Percentiles rank a stretch among this genome's conserved stretches.
Conservation (phyloP, 2,888 invertebrate species). For the Lycaena phlaeas region DNA sequence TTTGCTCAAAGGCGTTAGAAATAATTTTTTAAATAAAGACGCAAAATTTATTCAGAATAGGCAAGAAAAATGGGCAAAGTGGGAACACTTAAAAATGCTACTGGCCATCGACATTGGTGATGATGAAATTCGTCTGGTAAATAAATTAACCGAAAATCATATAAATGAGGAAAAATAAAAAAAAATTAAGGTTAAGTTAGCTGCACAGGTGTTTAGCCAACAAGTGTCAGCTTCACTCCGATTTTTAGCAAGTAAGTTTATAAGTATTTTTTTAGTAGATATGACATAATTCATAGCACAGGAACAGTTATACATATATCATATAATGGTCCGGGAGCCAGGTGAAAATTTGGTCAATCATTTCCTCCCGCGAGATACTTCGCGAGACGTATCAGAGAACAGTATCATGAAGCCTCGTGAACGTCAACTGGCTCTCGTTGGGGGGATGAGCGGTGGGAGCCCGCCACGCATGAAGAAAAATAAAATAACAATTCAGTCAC, state of each 20-base stretch:
- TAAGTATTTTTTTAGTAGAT: too few relatives aligned
- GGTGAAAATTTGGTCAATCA: too few relatives aligned
- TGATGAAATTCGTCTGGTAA: slow-evolving; percentile 2
- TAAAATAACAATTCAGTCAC: too few relatives aligned
- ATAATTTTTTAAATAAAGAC: not conserved
- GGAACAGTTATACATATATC: too few relatives aligned
- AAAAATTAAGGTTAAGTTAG: slow-evolving; percentile 2
- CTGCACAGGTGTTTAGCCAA: slow-evolving; percentile 5
- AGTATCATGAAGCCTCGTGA: too few relatives aligned
- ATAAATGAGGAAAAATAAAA: not conserved
- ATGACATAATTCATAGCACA: too few relatives aligned
- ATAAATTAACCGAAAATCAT: slow-evolving; percentile 1
- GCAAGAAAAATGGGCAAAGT: not conserved
- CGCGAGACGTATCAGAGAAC: too few relatives aligned
- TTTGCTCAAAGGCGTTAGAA: not conserved
- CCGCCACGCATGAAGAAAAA: too few relatives aligned
- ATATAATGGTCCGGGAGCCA: too few relatives aligned
- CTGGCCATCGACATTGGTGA: not conserved
- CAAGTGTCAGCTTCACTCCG: not conserved
- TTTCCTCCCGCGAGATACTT: too few relatives aligned
- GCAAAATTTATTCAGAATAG: not conserved
- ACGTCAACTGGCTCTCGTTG: too few relatives aligned
- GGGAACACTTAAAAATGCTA: slow-evolving; percentile 3
- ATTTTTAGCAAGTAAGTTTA: slow-evolving; percentile 3
- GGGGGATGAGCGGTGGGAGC: too few relatives aligned